A percentile compares a stretch with the other conserved stretches of the same genome.
Evolutionary conservation across 2,113 vertebrate species (phyloP).

Genomic region (Hydrochoerus hydrochaeris): DNA sequence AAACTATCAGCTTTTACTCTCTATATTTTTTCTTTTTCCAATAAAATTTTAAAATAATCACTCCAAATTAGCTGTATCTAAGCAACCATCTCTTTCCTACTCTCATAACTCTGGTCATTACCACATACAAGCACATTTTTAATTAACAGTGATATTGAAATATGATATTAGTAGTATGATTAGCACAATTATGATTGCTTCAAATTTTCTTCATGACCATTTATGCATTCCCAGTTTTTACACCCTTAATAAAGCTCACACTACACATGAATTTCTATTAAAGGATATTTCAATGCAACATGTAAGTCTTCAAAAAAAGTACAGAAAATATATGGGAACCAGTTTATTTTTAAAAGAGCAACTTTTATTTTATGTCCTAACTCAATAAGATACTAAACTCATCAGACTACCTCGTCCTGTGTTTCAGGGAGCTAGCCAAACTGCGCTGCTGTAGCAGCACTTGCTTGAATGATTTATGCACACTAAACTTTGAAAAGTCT

Average conservation of each 20-base stretch:
- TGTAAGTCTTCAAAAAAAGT: background rate
- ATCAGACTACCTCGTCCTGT: background rate
- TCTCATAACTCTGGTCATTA: slow-evolving; percentile 20
- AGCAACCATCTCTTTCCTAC: slow-evolving; percentile 38
- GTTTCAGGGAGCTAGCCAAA: background rate
- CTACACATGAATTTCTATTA: background rate
- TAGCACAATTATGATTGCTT: background rate
- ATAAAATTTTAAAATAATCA: slow-evolving; percentile 56
- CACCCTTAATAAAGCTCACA: background rate
- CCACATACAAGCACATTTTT: slow-evolving; percentile 45
- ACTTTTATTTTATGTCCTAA: background rate
- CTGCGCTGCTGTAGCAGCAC: background rate
- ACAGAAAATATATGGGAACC: background rate
- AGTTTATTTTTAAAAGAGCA: background rate
- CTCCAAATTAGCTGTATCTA: slow-evolving; percentile 61
- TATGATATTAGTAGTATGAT: slow-evolving; percentile 21
- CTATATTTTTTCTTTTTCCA: slow-evolving; percentile 20
- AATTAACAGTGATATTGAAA: slow-evolving; percentile 53
- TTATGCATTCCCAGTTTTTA: background rate
- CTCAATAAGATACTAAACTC: background rate
- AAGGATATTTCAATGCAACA: background rate
- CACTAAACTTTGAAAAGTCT: background rate
- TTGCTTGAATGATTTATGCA: background rate
- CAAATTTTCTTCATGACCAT: background rate
- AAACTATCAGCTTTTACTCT: slow-evolving; percentile 10